phyloP scores from a whole-genome alignment of 2,888 invertebrate genomes.

The Graphium colonna region DNA sequence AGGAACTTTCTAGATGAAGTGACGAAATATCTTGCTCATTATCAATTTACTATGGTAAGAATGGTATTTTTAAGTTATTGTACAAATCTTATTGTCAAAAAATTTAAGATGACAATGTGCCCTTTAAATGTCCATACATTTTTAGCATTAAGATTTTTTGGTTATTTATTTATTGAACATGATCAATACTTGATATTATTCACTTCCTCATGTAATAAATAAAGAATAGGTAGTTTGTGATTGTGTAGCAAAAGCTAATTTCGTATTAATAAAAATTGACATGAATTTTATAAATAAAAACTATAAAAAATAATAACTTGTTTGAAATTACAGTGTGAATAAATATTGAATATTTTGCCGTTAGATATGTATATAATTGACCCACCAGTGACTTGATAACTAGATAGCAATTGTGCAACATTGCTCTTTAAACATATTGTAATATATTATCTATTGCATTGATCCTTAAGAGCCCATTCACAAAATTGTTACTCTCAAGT shows the following conservation, averaged over 20 bases:
- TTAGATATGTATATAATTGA: no score
- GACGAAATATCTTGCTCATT: constrained; percentile 14
- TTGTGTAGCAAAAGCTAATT: neutral
- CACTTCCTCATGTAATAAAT: neutral
- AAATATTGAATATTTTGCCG: no score
- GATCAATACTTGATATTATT: neutral
- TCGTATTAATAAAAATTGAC: neutral
- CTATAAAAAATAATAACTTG: neutral
- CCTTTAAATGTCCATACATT: neutral
- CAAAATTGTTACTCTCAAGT: no score
- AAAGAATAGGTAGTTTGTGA: neutral
- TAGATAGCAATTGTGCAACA: no score
- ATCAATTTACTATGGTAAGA: neutral
- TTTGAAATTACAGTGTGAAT: no score
- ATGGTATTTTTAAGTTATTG: neutral
- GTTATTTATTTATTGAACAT: neutral
- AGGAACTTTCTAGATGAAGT: constrained; percentile 6
- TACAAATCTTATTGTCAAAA: neutral
- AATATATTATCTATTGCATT: no score
- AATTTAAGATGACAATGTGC: neutral
- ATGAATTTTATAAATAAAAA: neutral
- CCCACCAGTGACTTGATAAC: no score
- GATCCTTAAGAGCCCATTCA: no score
- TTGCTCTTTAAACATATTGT: no score
- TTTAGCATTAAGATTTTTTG: neutral